These are phyloP conservation scores for Theonella swinhoei DNA, from an alignment of 37 sponge, comb jelly and placozoan genomes.

Conservation along the genomic window DNA sequence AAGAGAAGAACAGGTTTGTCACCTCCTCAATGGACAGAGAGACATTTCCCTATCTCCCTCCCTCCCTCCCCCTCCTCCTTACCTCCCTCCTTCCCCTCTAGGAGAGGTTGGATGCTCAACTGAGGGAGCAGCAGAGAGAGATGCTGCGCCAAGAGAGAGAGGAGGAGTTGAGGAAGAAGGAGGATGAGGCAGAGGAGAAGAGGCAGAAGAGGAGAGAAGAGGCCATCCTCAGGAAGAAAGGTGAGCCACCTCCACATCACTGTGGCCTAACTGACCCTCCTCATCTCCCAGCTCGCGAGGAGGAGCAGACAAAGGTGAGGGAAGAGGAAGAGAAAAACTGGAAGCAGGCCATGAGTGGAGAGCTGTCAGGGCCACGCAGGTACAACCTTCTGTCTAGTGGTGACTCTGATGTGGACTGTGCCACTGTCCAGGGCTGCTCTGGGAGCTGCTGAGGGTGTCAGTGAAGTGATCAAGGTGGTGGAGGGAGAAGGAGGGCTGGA, in stretches of 20 bases:
- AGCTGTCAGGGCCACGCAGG: slow-evolving; percentile 61
- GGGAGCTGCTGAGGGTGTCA: slow-evolving; percentile 62
- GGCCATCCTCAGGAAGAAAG: slow-evolving; percentile 48
- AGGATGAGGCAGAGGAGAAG: slow-evolving; percentile 69
- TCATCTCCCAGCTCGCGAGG: slow-evolving; percentile 24
- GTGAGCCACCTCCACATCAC: not conserved
- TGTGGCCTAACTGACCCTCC: not conserved
- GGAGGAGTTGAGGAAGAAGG: slow-evolving; percentile 47
- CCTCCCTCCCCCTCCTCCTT: no score
- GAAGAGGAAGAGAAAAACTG: slow-evolving; percentile 79
- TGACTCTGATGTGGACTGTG: no score
- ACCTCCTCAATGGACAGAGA: not conserved
- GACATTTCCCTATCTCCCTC: no score
- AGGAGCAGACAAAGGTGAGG: slow-evolving; percentile 55
- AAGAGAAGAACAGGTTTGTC: slow-evolving; percentile 61
- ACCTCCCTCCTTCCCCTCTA: not conserved
- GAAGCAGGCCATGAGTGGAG: slow-evolving; percentile 71
- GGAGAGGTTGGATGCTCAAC: slow-evolving; percentile 57
- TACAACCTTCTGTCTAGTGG: not conserved
- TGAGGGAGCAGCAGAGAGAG: slow-evolving; percentile 69
- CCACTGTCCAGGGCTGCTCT: slow-evolving; percentile 69
- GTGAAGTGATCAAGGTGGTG: slow-evolving; percentile 13
- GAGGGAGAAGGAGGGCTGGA: slow-evolving; percentile 2
- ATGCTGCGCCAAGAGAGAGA: slow-evolving; percentile 31
- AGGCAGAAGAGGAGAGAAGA: slow-evolving; percentile 49